Conservation (phyloP, 2,113 vertebrate species). For the Sarotherodon lohbergeri region DNA sequence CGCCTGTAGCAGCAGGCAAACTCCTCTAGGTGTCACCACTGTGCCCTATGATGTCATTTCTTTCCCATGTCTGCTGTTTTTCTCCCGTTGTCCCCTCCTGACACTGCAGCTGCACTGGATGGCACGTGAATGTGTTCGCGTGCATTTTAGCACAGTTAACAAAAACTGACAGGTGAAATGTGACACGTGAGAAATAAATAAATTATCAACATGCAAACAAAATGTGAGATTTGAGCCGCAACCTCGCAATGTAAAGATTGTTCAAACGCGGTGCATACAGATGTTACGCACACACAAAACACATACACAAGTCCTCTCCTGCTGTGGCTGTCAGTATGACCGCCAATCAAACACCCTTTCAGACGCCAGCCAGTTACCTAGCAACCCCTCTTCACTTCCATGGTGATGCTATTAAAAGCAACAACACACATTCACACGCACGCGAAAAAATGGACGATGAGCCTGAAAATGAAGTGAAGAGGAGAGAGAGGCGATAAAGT, state of each 20-base stretch:
- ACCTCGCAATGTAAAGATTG: background rate
- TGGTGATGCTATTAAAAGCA: constrained; percentile 74
- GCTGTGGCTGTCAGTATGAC: constrained; percentile 45
- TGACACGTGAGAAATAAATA: background rate
- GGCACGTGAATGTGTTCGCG: background rate
- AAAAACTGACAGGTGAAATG: background rate
- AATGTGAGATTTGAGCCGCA: background rate
- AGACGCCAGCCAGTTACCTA: constrained; percentile 75
- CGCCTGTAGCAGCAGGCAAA: constrained; percentile 11
- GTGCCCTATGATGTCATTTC: constrained; percentile 52
- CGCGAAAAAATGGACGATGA: constrained; percentile 18
- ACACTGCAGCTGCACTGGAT: constrained; percentile 14
- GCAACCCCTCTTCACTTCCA: constrained; percentile 70
- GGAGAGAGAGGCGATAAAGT: constrained; percentile 9
- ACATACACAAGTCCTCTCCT: background rate
- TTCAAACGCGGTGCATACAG: background rate
- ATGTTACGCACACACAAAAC: background rate
- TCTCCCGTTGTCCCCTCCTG: constrained; percentile 19
- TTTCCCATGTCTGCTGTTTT: constrained; percentile 26
- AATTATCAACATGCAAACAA: background rate
- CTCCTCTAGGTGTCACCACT: constrained; percentile 59
- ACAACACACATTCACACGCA: constrained; percentile 12
- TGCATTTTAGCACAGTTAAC: background rate
- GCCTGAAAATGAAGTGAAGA: constrained; percentile 37
- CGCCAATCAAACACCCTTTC: constrained; percentile 59